Evolutionary conservation across 1,140 invertebrate genomes (phyloP).

Genomic region (Trissolcus basalis): DNA sequence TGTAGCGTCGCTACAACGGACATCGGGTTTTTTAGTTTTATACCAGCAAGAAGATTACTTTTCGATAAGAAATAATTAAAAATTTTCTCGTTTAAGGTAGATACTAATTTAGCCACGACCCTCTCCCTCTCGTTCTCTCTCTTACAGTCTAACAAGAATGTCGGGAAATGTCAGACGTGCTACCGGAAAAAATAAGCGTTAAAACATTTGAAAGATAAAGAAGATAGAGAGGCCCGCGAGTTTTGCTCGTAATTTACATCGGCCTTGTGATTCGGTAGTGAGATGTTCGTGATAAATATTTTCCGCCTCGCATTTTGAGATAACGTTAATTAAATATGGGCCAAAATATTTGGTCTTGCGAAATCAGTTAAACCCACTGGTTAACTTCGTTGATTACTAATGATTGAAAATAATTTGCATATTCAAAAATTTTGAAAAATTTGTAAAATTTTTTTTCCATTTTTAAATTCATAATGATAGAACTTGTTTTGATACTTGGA

Average conservation of each 20-base stretch:
- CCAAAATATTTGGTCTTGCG: no score
- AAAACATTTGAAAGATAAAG: conserved; percentile 76
- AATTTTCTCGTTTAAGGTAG: conserved; percentile 76
- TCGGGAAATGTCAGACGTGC: conserved; percentile 57
- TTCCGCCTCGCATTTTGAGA: conserved; percentile 66
- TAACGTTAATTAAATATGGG: conserved; percentile 74
- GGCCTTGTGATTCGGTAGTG: conserved; percentile 72
- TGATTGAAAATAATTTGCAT: no score
- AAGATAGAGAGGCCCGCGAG: conserved; percentile 70
- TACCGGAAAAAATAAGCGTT: conserved; percentile 75
- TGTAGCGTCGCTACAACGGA: conserved; percentile 27
- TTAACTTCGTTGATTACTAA: no score
- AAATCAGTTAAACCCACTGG: no score
- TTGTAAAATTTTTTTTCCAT: not conserved
- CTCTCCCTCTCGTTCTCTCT: conserved; percentile 1
- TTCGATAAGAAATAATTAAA: conserved; percentile 78
- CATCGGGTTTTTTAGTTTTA: conserved; percentile 42
- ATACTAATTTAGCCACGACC: conserved; percentile 71
- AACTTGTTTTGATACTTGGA: conserved; percentile 28
- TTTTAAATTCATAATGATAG: conserved; percentile 8
- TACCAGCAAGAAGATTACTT: conserved; percentile 71
- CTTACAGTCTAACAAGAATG: conserved; percentile 38
- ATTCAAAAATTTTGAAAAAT: no score
- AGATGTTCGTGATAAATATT: conserved; percentile 70
- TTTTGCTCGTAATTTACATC: conserved; percentile 73